Evolutionary conservation across 2,888 invertebrate genomes (phyloP).

Genomic region (Campoplex capitator): DNA sequence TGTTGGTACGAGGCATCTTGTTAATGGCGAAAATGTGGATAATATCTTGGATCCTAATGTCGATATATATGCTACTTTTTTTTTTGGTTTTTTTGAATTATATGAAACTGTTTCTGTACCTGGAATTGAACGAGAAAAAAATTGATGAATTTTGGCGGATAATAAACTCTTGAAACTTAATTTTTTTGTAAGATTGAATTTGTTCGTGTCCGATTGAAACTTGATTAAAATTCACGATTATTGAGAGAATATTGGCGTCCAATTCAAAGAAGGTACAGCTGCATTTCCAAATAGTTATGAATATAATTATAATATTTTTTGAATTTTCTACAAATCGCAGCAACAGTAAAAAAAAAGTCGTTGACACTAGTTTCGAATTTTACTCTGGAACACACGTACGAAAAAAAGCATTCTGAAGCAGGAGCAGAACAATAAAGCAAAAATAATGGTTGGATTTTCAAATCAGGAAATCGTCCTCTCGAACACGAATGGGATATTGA

Average conservation of each 20-base stretch:
- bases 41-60: slow-evolving; percentile 12
- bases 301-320: not conserved
- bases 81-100: not conserved
- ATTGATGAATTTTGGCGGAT: too few species aligned
- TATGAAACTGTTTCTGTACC: not conserved
- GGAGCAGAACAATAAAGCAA: not conserved
- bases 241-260: too few species aligned
- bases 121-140: too few species aligned
- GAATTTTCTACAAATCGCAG: not conserved
- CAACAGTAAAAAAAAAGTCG: not conserved
- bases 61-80: not conserved
- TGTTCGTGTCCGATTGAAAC: not conserved
- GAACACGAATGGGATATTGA: not conserved
- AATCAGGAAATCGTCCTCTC: slow-evolving; percentile 3
- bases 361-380: slow-evolving; percentile 72
- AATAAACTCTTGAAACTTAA: too few species aligned
- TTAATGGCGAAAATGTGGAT: slow-evolving; percentile 70
- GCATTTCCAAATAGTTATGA: not conserved
- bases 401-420: not conserved
- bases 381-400: not conserved
- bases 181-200: not conserved
- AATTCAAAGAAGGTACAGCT: not conserved
- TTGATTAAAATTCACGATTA: too few species aligned
- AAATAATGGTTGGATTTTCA: slow-evolving; percentile 13
- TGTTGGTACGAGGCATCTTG: slow-evolving; percentile 72